phyloP scores from a whole-genome alignment of 2,113 vertebrate genomes.

The Cinclus cinclus region DNA sequence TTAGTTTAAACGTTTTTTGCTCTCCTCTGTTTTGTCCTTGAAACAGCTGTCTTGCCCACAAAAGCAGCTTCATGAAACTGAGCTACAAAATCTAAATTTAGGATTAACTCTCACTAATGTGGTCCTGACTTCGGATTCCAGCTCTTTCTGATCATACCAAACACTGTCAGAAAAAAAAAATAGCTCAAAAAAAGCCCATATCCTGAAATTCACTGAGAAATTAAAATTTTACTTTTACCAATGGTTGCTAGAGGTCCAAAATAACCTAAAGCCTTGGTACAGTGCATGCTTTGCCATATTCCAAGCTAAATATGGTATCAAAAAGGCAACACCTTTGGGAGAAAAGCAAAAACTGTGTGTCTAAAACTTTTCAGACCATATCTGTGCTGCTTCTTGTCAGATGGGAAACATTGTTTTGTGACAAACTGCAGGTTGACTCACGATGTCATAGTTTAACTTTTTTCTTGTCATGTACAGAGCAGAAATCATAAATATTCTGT shows the following conservation, averaged over 20 bases:
- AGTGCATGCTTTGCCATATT: background rate
- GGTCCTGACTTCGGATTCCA: background rate
- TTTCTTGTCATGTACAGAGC: background rate
- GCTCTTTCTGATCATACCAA: background rate
- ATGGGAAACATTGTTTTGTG: background rate
- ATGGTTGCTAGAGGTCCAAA: background rate
- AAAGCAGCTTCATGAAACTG: background rate
- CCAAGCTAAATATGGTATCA: background rate
- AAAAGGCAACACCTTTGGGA: background rate
- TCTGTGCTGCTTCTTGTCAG: background rate
- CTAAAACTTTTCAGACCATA: background rate
- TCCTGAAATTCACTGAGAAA: background rate
- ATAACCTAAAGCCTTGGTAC: background rate
- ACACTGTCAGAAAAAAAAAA: background rate
- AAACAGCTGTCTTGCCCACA: background rate
- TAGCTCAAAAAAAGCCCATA: rapidly evolving
- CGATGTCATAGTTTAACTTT: rapidly evolving
- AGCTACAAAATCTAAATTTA: background rate
- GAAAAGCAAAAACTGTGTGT: background rate
- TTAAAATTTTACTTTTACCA: background rate
- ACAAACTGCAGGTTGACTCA: background rate
- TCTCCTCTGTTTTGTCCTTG: background rate
- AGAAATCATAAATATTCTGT: background rate
- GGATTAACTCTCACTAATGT: background rate
- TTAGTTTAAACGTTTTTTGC: background rate